Evolutionary conservation across 2,888 invertebrate genomes (phyloP).

Genomic region (Acrocyrtus sp.): DNA sequence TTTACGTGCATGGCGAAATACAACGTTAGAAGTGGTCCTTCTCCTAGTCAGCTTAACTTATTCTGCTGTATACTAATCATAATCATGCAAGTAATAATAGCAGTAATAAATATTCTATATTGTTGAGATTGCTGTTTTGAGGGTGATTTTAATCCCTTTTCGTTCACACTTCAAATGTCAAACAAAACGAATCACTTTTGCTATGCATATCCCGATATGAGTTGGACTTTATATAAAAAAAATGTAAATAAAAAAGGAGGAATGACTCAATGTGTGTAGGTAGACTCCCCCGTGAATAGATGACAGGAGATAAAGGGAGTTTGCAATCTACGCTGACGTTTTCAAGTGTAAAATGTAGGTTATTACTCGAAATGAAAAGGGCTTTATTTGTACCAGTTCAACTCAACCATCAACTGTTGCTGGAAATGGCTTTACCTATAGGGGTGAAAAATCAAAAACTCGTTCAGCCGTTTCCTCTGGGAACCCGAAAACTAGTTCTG

Average conservation of each 20-base stretch:
- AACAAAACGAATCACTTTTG: neutral
- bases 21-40: neutral
- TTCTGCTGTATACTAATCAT: neutral
- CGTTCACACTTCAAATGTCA: constrained; percentile 23
- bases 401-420: too few species aligned
- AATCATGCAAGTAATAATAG: too few species aligned
- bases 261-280: neutral
- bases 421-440: too few species aligned
- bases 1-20: neutral
- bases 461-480: too few species aligned
- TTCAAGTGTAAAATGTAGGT: constrained; percentile 3
- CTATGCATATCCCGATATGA: neutral
- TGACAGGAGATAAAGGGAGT: neutral
- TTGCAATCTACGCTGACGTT: constrained; percentile 9
- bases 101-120: neutral
- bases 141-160: neutral
- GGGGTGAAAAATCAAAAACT: too few species aligned
- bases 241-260: neutral
- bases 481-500: too few species aligned
- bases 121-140: constrained; percentile 6
- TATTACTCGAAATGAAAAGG: too few species aligned
- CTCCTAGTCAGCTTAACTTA: neutral
- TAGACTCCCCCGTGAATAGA: neutral
- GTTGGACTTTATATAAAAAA: neutral
- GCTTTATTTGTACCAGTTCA: too few species aligned